These are phyloP conservation scores for Sphaerophoria rueppellii DNA, from an alignment of 2,888 invertebrate genomes.

Conservation along the genomic window DNA sequence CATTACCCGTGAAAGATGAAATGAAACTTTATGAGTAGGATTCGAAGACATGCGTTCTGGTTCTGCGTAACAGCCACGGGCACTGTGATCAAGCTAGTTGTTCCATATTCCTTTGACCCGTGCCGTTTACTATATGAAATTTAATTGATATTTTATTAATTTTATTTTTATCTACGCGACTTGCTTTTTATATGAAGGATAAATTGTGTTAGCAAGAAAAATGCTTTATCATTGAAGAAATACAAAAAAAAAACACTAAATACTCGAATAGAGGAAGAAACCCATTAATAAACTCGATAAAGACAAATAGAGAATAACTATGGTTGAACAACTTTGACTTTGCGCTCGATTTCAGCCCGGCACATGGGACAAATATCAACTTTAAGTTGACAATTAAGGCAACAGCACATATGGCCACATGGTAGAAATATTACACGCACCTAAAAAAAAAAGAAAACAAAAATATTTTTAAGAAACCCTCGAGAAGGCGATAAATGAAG, in stretches of 20 bases:
- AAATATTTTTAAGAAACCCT: background rate
- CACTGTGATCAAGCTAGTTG: too few relatives aligned
- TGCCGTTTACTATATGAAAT: conserved; percentile 26
- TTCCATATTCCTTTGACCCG: background rate
- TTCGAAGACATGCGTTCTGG: too few relatives aligned
- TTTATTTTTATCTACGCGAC: conserved; percentile 14
- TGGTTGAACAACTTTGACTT: conserved; percentile 86
- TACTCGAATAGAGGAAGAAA: conserved; percentile 47
- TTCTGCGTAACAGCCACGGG: too few relatives aligned
- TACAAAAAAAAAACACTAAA: conserved; percentile 44
- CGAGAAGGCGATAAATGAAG: conserved; percentile 15
- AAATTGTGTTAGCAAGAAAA: conserved; percentile 34
- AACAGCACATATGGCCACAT: conserved; percentile 94
- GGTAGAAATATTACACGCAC: conserved; percentile 91
- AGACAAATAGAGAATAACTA: conserved; percentile 77
- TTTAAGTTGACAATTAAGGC: conserved; percentile 86
- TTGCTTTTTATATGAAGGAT: conserved; percentile 6
- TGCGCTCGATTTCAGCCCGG: conserved; percentile 87
- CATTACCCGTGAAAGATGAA: too few relatives aligned
- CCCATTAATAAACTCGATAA: conserved; percentile 14
- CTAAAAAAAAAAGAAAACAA: conserved; percentile 80
- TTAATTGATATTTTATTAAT: conserved; percentile 34
- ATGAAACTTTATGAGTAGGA: too few relatives aligned
- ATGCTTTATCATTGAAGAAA: conserved; percentile 23
- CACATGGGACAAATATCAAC: conserved; percentile 90